phyloP scores from a whole-genome alignment of 2,113 vertebrate species.

The Chunga burmeisteri region DNA sequence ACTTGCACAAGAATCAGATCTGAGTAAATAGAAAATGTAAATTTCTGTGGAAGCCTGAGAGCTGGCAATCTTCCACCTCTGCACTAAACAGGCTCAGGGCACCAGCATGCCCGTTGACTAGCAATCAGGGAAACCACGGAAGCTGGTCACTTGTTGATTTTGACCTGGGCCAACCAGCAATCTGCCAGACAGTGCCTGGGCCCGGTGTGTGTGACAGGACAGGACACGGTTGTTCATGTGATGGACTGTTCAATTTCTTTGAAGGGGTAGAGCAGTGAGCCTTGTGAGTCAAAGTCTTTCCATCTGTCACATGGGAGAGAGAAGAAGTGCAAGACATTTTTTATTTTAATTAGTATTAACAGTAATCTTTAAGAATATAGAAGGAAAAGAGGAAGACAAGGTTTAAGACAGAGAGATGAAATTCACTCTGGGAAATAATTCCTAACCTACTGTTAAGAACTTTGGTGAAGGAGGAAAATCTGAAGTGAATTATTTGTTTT shows the following conservation, averaged over 20 bases:
- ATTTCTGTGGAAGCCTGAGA: neutral
- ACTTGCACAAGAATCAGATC: neutral
- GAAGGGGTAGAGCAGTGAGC: neutral
- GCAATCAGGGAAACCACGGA: neutral
- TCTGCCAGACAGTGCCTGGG: neutral
- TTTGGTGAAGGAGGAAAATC: neutral
- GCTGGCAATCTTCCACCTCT: neutral
- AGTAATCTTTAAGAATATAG: neutral
- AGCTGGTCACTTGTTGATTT: neutral
- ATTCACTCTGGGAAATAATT: neutral
- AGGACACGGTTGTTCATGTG: neutral
- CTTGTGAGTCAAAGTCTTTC: neutral
- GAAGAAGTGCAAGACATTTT: neutral
- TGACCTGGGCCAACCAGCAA: neutral
- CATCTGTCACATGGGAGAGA: neutral
- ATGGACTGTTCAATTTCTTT: neutral
- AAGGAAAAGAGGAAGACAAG: neutral
- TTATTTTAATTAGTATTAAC: neutral
- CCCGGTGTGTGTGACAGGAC: neutral
- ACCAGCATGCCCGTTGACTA: fast-evolving
- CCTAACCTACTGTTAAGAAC: neutral
- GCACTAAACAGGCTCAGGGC: neutral
- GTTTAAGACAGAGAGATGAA: neutral
- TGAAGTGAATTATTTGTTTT: neutral
- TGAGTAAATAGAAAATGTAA: neutral